Evolutionary conservation across 2,113 vertebrate genomes (phyloP).

Genomic region (Nansenia antarctica): DNA sequence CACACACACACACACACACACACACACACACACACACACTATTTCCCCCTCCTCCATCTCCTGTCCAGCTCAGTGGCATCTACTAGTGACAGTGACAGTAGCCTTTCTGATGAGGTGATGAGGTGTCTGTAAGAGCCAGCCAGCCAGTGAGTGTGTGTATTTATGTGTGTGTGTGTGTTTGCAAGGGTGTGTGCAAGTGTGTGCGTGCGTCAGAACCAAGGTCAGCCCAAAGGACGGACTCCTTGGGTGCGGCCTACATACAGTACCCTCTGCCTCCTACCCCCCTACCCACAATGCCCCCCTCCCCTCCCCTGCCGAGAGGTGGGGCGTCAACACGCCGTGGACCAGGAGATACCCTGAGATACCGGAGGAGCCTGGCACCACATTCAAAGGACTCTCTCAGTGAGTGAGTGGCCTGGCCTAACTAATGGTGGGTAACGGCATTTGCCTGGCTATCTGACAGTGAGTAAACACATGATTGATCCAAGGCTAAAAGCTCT

Average conservation of each 20-base stretch:
- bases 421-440: conserved; percentile 32
- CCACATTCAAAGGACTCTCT: conserved; percentile 50
- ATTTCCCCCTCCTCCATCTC: neutral
- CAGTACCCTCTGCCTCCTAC: conserved; percentile 7
- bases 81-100: neutral
- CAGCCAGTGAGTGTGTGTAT: conserved; percentile 6
- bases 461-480: too few species aligned
- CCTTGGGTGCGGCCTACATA: neutral
- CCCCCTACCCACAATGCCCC: conserved; percentile 9
- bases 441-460: too few species aligned
- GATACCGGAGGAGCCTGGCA: conserved; percentile 47
- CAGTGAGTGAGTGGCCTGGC: conserved; percentile 40
- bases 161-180: too few species aligned
- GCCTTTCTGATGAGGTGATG: neutral
- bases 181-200: conserved; percentile 12
- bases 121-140: conserved; percentile 1
- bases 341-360: conserved; percentile 40
- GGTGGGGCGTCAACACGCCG: conserved; percentile 29
- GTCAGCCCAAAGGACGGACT: conserved; percentile 27
- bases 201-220: conserved; percentile 32
- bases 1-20: neutral
- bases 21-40: neutral
- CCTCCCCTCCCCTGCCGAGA: conserved; percentile 44
- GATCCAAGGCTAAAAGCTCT: too few species aligned
- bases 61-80: neutral